phyloP scores from a whole-genome alignment of 2,888 invertebrate species.

The Lasioglossum leucozonium region DNA sequence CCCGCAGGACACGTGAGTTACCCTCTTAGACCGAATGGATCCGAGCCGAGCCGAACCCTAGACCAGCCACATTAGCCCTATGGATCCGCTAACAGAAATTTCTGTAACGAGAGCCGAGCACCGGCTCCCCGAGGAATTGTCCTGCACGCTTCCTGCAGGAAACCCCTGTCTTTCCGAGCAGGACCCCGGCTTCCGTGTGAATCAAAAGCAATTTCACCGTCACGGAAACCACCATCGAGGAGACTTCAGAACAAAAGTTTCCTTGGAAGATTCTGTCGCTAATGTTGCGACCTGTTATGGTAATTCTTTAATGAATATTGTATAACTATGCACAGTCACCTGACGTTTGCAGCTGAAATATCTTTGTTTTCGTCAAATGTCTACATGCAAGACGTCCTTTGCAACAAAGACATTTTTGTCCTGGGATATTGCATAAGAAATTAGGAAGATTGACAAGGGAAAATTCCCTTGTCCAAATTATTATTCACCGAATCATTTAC shows the following conservation, averaged over 20 bases:
- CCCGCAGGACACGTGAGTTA: conserved; percentile 62
- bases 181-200: not conserved
- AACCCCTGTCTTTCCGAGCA: not conserved
- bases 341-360: too few relatives aligned
- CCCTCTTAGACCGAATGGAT: conserved; percentile 46
- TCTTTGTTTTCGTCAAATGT: too few relatives aligned
- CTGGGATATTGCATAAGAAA: too few relatives aligned
- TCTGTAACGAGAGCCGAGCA: conserved; percentile 30
- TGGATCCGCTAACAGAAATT: conserved; percentile 30
- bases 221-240: not conserved
- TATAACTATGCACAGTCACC: too few relatives aligned
- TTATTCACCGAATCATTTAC: not conserved
- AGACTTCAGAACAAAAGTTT: not conserved
- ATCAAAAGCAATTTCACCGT: not conserved
- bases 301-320: not conserved
- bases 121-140: not conserved
- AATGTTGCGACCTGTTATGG: not conserved
- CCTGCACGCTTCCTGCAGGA: conserved; percentile 2
- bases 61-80: conserved; percentile 4
- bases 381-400: too few relatives aligned
- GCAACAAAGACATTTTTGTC: too few relatives aligned
- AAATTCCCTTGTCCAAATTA: not conserved
- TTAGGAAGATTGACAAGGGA: too few relatives aligned
- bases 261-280: not conserved
- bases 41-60: conserved; percentile 39